Conservation (phyloP, 2,888 invertebrate genomes). For the Pantelozetes paolii region DNA sequence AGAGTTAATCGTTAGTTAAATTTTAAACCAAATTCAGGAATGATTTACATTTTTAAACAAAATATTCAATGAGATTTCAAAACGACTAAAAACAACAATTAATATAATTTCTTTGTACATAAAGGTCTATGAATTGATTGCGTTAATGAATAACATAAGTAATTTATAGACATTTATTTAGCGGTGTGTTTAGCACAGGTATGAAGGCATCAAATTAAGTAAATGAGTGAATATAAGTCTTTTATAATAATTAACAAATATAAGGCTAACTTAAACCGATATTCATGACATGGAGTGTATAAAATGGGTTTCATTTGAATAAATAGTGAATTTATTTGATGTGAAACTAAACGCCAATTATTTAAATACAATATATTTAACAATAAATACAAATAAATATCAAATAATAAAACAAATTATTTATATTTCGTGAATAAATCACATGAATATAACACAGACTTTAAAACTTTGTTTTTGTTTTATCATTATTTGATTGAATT, state of each 20-base stretch:
- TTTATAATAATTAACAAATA: background rate
- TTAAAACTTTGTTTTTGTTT: no score
- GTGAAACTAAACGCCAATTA: constrained; percentile 19
- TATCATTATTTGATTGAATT: no score
- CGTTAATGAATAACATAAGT: background rate
- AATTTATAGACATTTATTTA: background rate
- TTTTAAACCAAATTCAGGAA: no score
- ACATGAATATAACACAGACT: no score
- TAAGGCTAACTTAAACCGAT: background rate
- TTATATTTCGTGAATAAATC: constrained; percentile 11
- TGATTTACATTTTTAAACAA: background rate
- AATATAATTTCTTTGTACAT: background rate
- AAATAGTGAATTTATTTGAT: background rate
- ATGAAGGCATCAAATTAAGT: background rate
- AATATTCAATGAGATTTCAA: background rate
- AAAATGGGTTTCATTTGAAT: constrained; percentile 7
- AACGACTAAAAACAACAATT: background rate
- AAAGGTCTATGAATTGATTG: background rate
- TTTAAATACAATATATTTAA: background rate
- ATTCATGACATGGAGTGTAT: background rate
- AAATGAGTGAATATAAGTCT: background rate
- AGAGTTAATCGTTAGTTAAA: no score
- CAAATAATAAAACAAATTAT: background rate
- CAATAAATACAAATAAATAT: background rate
- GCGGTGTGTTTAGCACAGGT: background rate